Evolutionary conservation across 1,140 invertebrate genomes (phyloP), one percentile per base, ranked within the genome.

Genomic region (Cydia fagiglandana): DNA sequence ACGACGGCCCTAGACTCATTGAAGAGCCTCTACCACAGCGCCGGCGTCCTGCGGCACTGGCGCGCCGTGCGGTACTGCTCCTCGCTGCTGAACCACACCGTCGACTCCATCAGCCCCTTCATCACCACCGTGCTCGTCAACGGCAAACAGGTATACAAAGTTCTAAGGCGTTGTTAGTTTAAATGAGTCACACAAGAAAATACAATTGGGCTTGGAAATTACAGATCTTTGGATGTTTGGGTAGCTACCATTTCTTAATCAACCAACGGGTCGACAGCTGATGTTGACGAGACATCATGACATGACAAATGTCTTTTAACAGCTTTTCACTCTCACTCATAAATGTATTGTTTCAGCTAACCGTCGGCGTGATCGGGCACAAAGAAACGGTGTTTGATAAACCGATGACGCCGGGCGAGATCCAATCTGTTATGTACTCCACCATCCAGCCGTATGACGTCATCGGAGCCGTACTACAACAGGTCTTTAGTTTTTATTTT

Each of bases 51-150:
- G 38, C 95, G 98, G 68, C 96, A 98, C 89, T 99, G 98, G 98
- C 96, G 96, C 76, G 97, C 97, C 50, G 98, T 99, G 24, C 95
- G 99, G 74, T 98, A 99, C 88, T 99, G 98, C 86, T 98, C 98
- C 53, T 97, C 97, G 84, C 94, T 99, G 70, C 93, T 99, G 28
- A 95, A 96, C 87, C 98, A 99, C 87, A 97, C 98, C 73, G 98
- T 99, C 3, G 99, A 99, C 92, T 98, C 97, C 82, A 98, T 99
- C 76, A 99, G 98, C 92, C 99, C 99, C 17, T 99, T 98, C 86
- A 98, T 99, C 76, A 99, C 99, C 34, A 97, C 97, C 15, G 97
- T 99, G 76, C 94, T 99, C 30, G 99, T 99, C 20, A 97, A 98
- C 93, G 99, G 98, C 79, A 99, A 99, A 94, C 98, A 99, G 94